phyloP scores from a whole-genome alignment of 2,888 invertebrate genomes.

The Mechanitis mazaeus region DNA sequence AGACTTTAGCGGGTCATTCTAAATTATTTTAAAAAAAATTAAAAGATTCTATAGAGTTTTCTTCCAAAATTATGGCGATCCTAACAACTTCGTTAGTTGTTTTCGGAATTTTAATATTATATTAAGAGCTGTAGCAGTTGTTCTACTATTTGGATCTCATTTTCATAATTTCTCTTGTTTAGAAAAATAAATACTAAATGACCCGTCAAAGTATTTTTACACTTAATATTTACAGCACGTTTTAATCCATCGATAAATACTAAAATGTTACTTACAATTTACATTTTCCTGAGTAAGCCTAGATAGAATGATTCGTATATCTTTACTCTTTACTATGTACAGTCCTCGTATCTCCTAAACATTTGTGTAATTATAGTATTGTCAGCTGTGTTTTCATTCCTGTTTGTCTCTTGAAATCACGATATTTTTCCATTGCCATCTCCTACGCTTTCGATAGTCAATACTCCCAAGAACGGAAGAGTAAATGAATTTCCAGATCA shows the following conservation, averaged over 20 bases:
- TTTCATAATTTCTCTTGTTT: neutral
- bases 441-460: constrained; percentile 15
- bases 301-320: constrained; percentile 70
- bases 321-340: constrained; percentile 56
- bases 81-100: neutral
- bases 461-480: constrained; percentile 16
- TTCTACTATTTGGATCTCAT: neutral
- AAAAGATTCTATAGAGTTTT: neutral
- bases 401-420: constrained; percentile 38
- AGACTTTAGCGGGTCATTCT: constrained; percentile 16
- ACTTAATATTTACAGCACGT: constrained; percentile 57
- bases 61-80: no score
- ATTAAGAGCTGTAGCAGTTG: neutral
- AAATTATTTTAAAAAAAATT: neutral
- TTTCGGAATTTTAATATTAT: neutral
- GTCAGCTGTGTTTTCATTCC: constrained; percentile 71
- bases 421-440: constrained; percentile 39
- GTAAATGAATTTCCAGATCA: constrained; percentile 14
- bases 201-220: constrained; percentile 31
- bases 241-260: constrained; percentile 42
- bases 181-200: constrained; percentile 10
- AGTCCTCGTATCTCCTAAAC: constrained; percentile 49
- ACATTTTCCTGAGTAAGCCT: constrained; percentile 55
- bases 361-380: constrained; percentile 70
- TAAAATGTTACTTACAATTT: constrained; percentile 56